phyloP scores from a whole-genome alignment of 2,113 vertebrate genomes.

The Phycodurus eques region DNA sequence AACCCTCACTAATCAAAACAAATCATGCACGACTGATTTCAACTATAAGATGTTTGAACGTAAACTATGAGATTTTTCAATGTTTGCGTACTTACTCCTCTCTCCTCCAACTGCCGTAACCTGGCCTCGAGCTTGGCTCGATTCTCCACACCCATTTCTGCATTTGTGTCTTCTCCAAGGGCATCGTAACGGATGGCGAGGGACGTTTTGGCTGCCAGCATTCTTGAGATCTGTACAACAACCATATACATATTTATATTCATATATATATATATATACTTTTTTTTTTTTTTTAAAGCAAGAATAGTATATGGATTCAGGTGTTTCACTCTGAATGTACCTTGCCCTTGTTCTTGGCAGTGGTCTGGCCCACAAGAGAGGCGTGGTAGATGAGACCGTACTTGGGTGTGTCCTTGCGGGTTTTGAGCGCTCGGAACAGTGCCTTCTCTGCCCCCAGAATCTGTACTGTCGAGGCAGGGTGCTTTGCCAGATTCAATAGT shows the following conservation, averaged over 20 bases:
- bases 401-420: constrained; percentile 92
- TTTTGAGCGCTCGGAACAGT: constrained; percentile 93
- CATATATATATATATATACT: no score
- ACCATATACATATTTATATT: no score
- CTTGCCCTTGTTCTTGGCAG: constrained; percentile 97
- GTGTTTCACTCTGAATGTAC: constrained; percentile 55
- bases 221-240: constrained; percentile 83
- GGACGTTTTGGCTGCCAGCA: constrained; percentile 91
- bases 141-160: constrained; percentile 91
- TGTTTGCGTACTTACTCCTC: constrained; percentile 78
- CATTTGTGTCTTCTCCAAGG: constrained; percentile 88
- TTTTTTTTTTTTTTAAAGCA: background rate
- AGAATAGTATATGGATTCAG: background rate
- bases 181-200: constrained; percentile 94
- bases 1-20: background rate
- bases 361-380: constrained; percentile 91
- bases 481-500: constrained; percentile 94
- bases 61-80: background rate
- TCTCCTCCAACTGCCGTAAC: constrained; percentile 88
- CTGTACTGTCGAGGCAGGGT: constrained; percentile 96
- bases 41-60: background rate
- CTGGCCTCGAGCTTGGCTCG: constrained; percentile 90
- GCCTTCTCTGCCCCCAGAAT: constrained; percentile 97
- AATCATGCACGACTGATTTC: background rate
- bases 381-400: constrained; percentile 98